These are phyloP conservation scores for Tetrax tetrax DNA, from an alignment of 2,113 vertebrate species.

Conservation along the genomic window DNA sequence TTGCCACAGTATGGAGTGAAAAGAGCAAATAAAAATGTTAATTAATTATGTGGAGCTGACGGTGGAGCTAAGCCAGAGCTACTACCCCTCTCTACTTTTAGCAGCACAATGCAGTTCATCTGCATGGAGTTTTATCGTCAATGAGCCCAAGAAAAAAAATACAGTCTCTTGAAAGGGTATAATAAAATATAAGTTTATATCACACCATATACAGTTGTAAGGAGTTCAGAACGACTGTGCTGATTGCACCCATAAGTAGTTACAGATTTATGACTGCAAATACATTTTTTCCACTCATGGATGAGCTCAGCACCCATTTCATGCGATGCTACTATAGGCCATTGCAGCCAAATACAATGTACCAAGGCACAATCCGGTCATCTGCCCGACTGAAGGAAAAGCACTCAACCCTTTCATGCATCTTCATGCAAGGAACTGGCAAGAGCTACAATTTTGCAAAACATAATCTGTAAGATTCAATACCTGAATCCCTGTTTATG, in stretches of 20 bases:
- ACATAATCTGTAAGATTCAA: neutral
- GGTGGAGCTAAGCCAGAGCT: neutral
- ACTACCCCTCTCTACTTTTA: neutral
- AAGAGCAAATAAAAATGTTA: constrained; percentile 10
- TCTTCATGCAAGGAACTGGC: neutral
- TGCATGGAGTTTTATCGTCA: neutral
- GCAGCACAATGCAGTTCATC: neutral
- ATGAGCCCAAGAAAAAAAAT: neutral
- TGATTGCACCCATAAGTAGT: neutral
- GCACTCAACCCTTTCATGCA: neutral
- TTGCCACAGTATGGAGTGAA: neutral
- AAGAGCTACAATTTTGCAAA: neutral
- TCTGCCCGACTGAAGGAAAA: neutral
- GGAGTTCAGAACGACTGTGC: neutral
- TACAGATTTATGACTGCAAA: neutral
- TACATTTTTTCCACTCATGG: neutral
- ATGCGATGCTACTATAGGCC: neutral
- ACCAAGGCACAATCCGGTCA: rapidly evolving
- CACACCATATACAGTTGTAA: neutral
- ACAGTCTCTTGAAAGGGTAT: neutral
- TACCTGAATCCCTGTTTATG: neutral
- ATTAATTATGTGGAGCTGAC: neutral
- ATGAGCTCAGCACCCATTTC: neutral
- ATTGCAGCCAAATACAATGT: neutral
- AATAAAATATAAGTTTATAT: neutral